Conservation (phyloP, 2,888 invertebrate genomes). For the Campoplex nolae region DNA sequence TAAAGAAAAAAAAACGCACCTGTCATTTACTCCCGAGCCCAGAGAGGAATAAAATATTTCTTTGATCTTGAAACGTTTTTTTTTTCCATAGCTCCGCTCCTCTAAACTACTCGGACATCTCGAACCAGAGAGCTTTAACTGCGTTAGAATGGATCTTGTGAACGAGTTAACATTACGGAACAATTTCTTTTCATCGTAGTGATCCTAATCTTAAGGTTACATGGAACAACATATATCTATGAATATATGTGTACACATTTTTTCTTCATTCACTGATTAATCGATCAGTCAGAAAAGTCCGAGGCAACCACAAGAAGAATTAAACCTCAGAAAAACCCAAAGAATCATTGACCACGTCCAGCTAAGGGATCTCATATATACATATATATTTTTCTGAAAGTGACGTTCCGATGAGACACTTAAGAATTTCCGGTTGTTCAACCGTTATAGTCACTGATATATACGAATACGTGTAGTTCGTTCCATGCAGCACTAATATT, state of each 20-base stretch:
- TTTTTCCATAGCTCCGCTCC: not conserved
- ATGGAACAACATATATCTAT: not conserved
- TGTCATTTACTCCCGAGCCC: not conserved
- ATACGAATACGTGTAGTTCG: not conserved
- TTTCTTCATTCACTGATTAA: constrained; percentile 7
- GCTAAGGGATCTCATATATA: not conserved
- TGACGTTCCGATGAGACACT: constrained; percentile 41
- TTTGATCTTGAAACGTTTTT: not conserved
- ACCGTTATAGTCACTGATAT: constrained; percentile 1
- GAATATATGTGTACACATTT: not conserved
- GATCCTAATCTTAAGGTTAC: not conserved
- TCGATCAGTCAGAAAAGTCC: constrained; percentile 43
- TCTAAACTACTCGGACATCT: not conserved
- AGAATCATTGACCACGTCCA: constrained; percentile 38
- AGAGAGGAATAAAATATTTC: not conserved
- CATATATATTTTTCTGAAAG: not conserved
- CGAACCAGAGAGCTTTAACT: not conserved
- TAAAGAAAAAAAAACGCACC: not conserved
- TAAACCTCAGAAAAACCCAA: not conserved
- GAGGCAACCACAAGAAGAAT: constrained; percentile 23
- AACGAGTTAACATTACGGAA: constrained; percentile 1
- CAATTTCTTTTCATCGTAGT: constrained; percentile 22
- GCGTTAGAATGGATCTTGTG: constrained; percentile 10
- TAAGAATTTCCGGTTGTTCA: constrained; percentile 24
- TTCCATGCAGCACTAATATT: not conserved